phyloP scores from a whole-genome alignment of 2,888 invertebrate genomes.

The Neuroscelio doddi region DNA sequence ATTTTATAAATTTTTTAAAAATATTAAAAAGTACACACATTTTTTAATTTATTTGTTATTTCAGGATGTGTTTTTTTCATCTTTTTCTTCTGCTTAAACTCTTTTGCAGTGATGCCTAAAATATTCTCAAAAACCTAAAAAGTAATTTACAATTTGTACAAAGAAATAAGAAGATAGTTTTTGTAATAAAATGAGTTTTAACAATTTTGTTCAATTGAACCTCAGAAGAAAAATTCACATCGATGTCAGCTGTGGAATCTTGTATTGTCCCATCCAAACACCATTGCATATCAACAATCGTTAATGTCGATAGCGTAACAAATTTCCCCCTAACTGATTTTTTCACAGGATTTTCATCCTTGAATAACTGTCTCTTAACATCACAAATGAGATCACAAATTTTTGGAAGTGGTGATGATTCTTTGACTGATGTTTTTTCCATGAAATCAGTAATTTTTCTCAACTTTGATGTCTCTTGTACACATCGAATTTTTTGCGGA shows the following conservation, averaged over 20 bases:
- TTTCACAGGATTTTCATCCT: slow-evolving; percentile 12
- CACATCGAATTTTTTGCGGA: slow-evolving; percentile 49
- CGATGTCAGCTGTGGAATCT: slow-evolving; percentile 75
- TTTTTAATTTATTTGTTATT: slow-evolving; percentile 56
- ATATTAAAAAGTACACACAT: slow-evolving; percentile 44
- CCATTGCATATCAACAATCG: slow-evolving; percentile 74
- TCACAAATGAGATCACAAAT: slow-evolving; percentile 56
- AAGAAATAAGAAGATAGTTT: slow-evolving; percentile 10
- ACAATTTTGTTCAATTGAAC: slow-evolving; percentile 59
- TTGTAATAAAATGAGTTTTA: neutral
- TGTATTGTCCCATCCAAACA: slow-evolving; percentile 75
- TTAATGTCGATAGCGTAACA: slow-evolving; percentile 75
- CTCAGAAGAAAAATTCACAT: slow-evolving; percentile 75
- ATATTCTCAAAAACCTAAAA: slow-evolving; percentile 60
- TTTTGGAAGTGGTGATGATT: slow-evolving; percentile 28
- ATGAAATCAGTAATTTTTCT: slow-evolving; percentile 53
- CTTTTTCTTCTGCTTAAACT: slow-evolving; percentile 62
- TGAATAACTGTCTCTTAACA: slow-evolving; percentile 47
- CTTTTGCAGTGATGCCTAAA: slow-evolving; percentile 58
- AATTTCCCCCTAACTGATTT: slow-evolving; percentile 76
- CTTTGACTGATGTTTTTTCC: slow-evolving; percentile 21
- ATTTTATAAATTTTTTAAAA: slow-evolving; percentile 4
- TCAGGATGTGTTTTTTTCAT: slow-evolving; percentile 58
- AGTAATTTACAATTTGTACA: slow-evolving; percentile 8
- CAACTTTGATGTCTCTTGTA: slow-evolving; percentile 40